Base-by-base conservation (phyloP, 2,113 vertebrate species). In the Oryzias javanicus region DNA sequence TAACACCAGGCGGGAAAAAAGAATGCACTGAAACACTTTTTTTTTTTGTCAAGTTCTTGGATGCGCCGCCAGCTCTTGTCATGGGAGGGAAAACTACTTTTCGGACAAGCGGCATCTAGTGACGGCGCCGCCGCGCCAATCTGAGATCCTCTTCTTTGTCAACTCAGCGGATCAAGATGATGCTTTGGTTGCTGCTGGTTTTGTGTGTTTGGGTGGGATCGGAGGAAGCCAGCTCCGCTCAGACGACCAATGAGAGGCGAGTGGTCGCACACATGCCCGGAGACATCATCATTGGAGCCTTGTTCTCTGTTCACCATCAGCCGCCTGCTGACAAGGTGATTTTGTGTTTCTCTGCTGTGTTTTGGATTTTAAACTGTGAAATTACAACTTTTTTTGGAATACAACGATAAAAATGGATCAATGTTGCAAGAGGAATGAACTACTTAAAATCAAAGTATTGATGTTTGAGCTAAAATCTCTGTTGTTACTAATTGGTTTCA, bases 281-380 rank as follows among this genome's bases (percentile, higher is more conserved):
- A 8, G 97, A 99, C 91, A 92, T 99, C 86, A 95, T 99, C 67
- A 98, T 99, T 17, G 97, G 97, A 67, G 97, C 97, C 7, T 84
- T 99, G 25, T 99, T 99, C 86, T 99, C 97, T 0, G 95, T 99
- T 60, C 97, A 99, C 82, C 97, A 99, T 75, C 97, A 99, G 78
- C 97, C 97, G 15, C 92, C 93, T 0, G 97, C 97, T 24, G 97
- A 99, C 87, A 98, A 98, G 76, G 97, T 98, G 61, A 63, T 49
- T 62, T 18, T 57, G 29, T 60, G 17, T 48, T 4, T 56, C 4
- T 64, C 44, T 67, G n/a, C 5, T n/a, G 2, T 15, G 54, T 45
- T 49, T 5, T 49, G 24, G 19, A 10, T 47, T 7, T 46, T 22
- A 55, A 29, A 3, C 4, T n/a, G 10, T 3, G 10, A 15, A 13